phyloP scores from a whole-genome alignment of 2,113 vertebrate genomes.

The Actenoides lindsayi region DNA sequence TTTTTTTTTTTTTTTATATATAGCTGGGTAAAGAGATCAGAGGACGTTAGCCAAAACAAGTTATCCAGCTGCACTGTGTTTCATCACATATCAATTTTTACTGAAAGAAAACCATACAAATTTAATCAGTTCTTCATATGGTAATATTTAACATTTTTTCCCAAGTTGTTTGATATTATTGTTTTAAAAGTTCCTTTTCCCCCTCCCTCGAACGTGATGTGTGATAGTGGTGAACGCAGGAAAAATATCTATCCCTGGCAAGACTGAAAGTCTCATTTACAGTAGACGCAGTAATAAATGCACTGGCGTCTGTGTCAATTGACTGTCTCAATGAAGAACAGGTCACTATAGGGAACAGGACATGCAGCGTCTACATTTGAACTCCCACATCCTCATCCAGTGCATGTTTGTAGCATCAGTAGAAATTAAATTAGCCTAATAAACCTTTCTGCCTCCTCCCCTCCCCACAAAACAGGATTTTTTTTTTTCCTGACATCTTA shows the following conservation, averaged over 20 bases:
- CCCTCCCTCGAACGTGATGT: slow-evolving; percentile 44
- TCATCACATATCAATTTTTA: slow-evolving; percentile 81
- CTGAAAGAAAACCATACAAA: slow-evolving; percentile 82
- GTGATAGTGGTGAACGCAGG: slow-evolving; percentile 74
- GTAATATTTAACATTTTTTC: slow-evolving; percentile 80
- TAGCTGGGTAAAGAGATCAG: slow-evolving; percentile 52
- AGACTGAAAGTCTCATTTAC: slow-evolving; percentile 70
- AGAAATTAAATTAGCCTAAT: slow-evolving; percentile 59
- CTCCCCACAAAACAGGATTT: background rate
- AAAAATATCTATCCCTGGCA: slow-evolving; percentile 73
- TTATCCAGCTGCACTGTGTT: slow-evolving; percentile 71
- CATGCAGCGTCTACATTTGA: slow-evolving; percentile 19
- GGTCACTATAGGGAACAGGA: slow-evolving; percentile 54
- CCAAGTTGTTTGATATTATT: slow-evolving; percentile 82
- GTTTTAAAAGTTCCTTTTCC: slow-evolving; percentile 74
- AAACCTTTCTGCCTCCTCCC: slow-evolving; percentile 51
- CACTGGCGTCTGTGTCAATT: slow-evolving; percentile 76
- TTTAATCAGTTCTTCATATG: slow-evolving; percentile 83
- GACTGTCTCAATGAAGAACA: slow-evolving; percentile 75
- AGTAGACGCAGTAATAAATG: slow-evolving; percentile 78
- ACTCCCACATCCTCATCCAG: slow-evolving; percentile 30
- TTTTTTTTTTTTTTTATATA: slow-evolving; percentile 17
- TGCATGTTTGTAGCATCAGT: slow-evolving; percentile 33
- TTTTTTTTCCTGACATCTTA: slow-evolving; percentile 15
- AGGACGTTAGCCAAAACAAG: slow-evolving; percentile 67